Evolutionary conservation across 1,140 invertebrate genomes (phyloP).

Genomic region (Geopemphigus sp.): DNA sequence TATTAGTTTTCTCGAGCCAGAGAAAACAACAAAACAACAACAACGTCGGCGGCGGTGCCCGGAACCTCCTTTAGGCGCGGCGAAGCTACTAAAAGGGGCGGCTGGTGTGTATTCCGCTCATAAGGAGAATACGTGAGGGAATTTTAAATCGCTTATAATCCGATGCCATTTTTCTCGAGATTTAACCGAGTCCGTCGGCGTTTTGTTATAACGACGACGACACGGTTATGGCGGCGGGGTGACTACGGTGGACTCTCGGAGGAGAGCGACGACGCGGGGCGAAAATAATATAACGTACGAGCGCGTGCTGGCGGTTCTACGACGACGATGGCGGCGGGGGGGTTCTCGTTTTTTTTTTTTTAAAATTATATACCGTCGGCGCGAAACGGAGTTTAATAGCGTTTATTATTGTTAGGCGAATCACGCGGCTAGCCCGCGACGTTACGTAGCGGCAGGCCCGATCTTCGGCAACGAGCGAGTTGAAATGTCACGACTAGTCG

Average conservation of each 20-base stretch:
- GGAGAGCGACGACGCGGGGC: neutral
- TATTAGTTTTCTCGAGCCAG: constrained; percentile 13
- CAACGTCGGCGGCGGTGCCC: neutral
- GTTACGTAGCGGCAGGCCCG: no score
- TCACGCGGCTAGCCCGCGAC: no score
- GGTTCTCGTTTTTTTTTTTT: constrained; percentile 2
- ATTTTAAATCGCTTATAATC: constrained; percentile 44
- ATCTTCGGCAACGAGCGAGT: no score
- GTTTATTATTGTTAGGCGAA: constrained; percentile 18
- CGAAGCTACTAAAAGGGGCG: no score
- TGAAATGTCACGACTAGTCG: no score
- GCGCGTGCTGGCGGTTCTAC: neutral
- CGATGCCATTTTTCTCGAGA: constrained; percentile 39
- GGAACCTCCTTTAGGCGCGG: no score
- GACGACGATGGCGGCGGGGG: neutral
- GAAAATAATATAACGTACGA: constrained; percentile 11
- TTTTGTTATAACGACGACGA: no score
- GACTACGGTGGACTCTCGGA: no score
- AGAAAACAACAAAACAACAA: no score
- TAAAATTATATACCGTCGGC: constrained; percentile 21
- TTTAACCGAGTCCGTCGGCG: no score
- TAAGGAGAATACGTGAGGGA: constrained; percentile 36
- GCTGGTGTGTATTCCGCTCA: constrained; percentile 16
- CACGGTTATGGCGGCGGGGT: no score
- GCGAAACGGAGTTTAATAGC: constrained; percentile 27